Conservation (phyloP, 2,113 vertebrate species). For the Desmodus rotundus region DNA sequence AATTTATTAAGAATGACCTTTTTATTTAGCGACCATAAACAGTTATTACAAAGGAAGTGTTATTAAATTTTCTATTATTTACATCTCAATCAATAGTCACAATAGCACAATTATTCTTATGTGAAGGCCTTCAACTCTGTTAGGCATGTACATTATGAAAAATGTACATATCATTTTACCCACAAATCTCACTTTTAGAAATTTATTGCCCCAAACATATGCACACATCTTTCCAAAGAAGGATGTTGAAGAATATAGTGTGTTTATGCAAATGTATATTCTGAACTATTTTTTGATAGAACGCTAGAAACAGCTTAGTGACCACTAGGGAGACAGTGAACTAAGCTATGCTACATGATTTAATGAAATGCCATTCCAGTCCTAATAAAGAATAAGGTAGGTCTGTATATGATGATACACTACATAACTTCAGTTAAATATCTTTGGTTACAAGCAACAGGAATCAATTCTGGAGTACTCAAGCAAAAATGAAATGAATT, state of each 20-base stretch:
- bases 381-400: not conserved
- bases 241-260: not conserved
- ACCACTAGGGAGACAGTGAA: not conserved
- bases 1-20: not conserved
- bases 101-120: not conserved
- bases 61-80: not conserved
- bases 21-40: not conserved
- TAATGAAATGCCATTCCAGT: not conserved
- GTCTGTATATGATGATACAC: not conserved
- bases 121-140: not conserved
- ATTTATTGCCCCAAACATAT: not conserved
- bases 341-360: not conserved
- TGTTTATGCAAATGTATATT: not conserved
- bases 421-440: not conserved
- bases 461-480: not conserved
- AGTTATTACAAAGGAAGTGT: not conserved
- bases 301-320: not conserved
- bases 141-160: not conserved
- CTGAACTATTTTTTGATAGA: not conserved
- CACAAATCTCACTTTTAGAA: not conserved
- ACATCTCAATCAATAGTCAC: not conserved
- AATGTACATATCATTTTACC: not conserved
- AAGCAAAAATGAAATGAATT: not conserved
- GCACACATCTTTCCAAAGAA: not conserved
- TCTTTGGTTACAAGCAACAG: not conserved